Percentiles rank a stretch among this genome's conserved stretches.
phyloP scores from a whole-genome alignment of 2,113 vertebrate genomes.

The Apeltes quadracus region DNA sequence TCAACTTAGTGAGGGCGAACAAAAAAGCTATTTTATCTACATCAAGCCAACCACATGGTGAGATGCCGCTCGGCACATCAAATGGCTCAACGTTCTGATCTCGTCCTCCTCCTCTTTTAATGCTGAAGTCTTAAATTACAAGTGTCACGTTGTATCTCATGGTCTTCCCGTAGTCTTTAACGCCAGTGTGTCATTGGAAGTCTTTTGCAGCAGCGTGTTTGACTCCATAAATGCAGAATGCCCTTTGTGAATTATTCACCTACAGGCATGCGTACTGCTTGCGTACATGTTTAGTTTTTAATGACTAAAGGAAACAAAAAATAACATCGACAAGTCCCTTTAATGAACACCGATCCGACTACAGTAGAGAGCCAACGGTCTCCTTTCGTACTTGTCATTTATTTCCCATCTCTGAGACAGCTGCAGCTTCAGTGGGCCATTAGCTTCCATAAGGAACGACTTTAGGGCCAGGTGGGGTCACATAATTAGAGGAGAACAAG shows the following conservation, averaged over 20 bases:
- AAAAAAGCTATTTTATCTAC: constrained; percentile 46
- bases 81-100: constrained; percentile 19
- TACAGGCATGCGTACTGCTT: background rate
- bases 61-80: constrained; percentile 29
- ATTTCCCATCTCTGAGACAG: constrained; percentile 56
- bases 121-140: constrained; percentile 41
- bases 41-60: constrained; percentile 29
- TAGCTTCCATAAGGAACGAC: constrained; percentile 66
- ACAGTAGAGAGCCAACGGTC: constrained; percentile 29
- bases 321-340: constrained; percentile 37
- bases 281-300: constrained; percentile 15
- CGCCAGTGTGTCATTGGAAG: constrained; percentile 34
- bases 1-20: constrained; percentile 32
- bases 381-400: constrained; percentile 38
- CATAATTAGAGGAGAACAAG: constrained; percentile 72
- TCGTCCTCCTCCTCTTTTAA: constrained; percentile 16
- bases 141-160: constrained; percentile 52
- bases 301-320: constrained; percentile 29
- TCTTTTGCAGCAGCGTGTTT: constrained; percentile 28
- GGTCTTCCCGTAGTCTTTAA: too few species aligned
- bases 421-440: constrained; percentile 72
- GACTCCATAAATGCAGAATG: constrained; percentile 47
- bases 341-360: constrained; percentile 48
- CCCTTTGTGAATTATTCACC: constrained; percentile 52
- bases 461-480: constrained; percentile 63